phyloP scores from a whole-genome alignment of 2,797 vertebrate species.

The Discoglossus pictus region DNA sequence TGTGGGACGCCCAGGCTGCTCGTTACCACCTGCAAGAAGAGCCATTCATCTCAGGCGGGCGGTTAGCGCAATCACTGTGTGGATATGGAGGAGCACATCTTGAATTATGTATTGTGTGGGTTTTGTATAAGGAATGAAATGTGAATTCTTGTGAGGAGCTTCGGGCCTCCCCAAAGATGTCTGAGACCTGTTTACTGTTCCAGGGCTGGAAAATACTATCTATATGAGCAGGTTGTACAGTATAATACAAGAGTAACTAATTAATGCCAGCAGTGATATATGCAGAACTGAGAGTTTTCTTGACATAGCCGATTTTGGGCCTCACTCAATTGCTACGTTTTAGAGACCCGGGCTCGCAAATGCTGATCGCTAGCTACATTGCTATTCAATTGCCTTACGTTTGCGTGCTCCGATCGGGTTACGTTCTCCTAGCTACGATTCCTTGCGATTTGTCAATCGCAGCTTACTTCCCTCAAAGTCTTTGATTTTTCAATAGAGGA shows the following conservation, averaged over 20 bases:
- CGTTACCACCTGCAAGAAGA: constrained; percentile 20
- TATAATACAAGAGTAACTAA: neutral
- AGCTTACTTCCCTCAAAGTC: no score
- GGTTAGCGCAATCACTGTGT: constrained; percentile 24
- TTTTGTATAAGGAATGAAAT: constrained; percentile 23
- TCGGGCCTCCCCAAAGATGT: constrained; percentile 5
- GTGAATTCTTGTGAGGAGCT: constrained; percentile 7
- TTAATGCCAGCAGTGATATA: neutral
- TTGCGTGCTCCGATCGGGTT: no score
- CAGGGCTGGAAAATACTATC: neutral
- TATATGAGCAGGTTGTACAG: no score
- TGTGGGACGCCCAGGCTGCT: constrained; percentile 16
- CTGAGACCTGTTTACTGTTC: constrained; percentile 1
- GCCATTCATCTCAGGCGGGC: constrained; percentile 20
- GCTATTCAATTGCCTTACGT: no score
- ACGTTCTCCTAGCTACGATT: no score
- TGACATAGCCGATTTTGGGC: no score
- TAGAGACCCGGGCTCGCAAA: no score
- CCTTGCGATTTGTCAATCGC: no score
- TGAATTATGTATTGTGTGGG: constrained; percentile 33
- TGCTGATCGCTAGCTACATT: no score
- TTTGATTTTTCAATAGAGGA: no score
- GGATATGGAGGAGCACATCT: constrained; percentile 19
- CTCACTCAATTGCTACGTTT: no score
- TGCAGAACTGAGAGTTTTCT: no score